Evolutionary conservation across 2,797 vertebrate species (phyloP), one percentile per base, ranked within the genome.

Genomic region (Enteromius paludinosus): DNA sequence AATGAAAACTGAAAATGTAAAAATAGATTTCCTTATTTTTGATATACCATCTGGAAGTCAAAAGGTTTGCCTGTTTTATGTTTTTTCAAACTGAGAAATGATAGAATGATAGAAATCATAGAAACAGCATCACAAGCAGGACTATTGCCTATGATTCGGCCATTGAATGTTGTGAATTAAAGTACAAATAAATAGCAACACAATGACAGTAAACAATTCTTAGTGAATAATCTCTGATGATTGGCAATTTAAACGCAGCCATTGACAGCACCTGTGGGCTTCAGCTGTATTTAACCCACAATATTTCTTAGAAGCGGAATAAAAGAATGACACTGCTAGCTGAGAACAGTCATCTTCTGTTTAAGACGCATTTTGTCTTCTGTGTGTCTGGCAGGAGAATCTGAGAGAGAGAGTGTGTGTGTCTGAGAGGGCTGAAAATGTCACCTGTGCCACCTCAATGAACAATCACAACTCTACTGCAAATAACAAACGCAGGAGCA

Each of bases 391-490:
- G 33, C 71, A 56, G 23, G 38, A 43, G 73, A 28, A 23, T 9
- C 35, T 61, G 38, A 12, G 30, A 3, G 28, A 8, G 12, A 17
- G 25, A 33, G 33, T 38, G 38, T 62, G 64, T 59, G 6, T 71
- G 66, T 79, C 12, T 70, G 52, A 10, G 18, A 25, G 68, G 76
- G 47, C 20, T 64, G 33, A 52, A 74, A 81, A 81, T 54, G 43
- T 49, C 79, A 73, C 61, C 70, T 74, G 41, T 81, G 59, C 70
- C 80, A 82, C 80, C 71, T 82, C 80, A 82, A 64, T 74, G 61
- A 74, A 66, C 61, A 82, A 82, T 75, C 61, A 68, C 80, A 82
- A 68, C 33, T 82, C 71, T 82, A 41, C 71, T 82, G 45, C 72
- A 75, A 66, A 66, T 75, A 82, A 74, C 43, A 47, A 84, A 83